Conservation (phyloP, 2,113 vertebrate species). For the Morphnarchus princeps region DNA sequence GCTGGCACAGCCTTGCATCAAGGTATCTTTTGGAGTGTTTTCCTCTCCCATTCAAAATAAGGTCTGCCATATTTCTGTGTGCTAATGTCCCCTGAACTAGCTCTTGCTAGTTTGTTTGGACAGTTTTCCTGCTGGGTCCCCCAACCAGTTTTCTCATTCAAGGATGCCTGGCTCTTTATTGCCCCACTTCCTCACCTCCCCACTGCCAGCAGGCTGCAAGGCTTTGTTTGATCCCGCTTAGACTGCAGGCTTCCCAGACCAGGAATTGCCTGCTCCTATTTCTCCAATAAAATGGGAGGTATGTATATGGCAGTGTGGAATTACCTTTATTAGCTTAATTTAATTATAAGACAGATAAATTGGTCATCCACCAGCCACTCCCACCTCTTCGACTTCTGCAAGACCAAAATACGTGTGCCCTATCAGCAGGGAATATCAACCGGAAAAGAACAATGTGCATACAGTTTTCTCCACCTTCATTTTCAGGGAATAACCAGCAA, state of each 20-base stretch:
- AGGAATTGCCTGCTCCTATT: not conserved
- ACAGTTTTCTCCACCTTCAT: not conserved
- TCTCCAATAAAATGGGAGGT: not conserved
- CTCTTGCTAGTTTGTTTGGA: not conserved
- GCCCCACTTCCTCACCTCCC: not conserved
- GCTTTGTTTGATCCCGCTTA: not conserved
- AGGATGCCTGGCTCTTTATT: not conserved
- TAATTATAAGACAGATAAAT: not conserved
- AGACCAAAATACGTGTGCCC: not conserved
- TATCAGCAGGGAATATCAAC: not conserved
- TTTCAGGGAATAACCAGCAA: constrained; percentile 38
- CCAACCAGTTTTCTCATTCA: not conserved
- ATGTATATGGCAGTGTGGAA: not conserved
- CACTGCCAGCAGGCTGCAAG: not conserved
- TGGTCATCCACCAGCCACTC: not conserved
- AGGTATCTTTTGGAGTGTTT: not conserved
- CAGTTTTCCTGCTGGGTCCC: not conserved
- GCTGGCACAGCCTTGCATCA: not conserved
- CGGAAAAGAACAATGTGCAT: not conserved
- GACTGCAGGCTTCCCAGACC: not conserved
- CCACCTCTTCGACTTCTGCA: not conserved
- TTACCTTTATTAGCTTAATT: not conserved
- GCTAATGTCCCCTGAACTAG: not conserved
- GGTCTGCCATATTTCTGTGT: not conserved
- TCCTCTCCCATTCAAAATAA: not conserved